Percentiles rank a stretch among this genome's conserved stretches.
These are phyloP conservation scores for Caenorhabditis sp. DNA, from an alignment of 2,888 invertebrate species.

Conservation along the genomic window DNA sequence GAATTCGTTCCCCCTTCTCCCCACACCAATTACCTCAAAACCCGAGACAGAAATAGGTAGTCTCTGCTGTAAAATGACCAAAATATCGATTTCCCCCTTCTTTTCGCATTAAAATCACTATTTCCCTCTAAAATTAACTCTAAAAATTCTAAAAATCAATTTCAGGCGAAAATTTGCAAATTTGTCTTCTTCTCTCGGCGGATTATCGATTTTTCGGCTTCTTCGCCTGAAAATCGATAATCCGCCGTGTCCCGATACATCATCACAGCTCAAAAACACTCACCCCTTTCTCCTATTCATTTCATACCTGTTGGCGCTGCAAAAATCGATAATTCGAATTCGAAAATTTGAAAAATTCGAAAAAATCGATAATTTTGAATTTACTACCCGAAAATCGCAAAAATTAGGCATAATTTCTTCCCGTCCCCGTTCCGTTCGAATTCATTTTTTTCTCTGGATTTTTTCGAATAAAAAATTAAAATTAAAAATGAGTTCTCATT, in stretches of 20 bases:
- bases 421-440: neutral
- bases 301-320: slow-evolving; percentile 44
- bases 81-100: slow-evolving; percentile 26
- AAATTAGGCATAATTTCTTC: slow-evolving; percentile 51
- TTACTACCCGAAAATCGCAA: neutral
- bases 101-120: slow-evolving; percentile 9
- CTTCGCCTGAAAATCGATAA: slow-evolving; percentile 7
- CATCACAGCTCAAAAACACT: slow-evolving; percentile 57
- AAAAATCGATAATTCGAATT: slow-evolving; percentile 4
- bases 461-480: slow-evolving; percentile 5
- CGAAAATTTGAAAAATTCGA: neutral
- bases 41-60: slow-evolving; percentile 25
- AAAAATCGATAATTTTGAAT: too few relatives aligned
- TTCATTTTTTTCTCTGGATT: neutral
- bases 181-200: neutral
- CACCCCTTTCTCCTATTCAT: slow-evolving; percentile 38
- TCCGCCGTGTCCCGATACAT: slow-evolving; percentile 46
- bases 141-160: neutral
- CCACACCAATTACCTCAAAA: slow-evolving; percentile 39
- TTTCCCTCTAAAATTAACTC: neutral
- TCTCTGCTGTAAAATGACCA: slow-evolving; percentile 48
- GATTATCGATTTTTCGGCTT: slow-evolving; percentile 12
- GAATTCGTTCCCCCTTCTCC: too few relatives aligned
- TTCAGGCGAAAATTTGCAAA: neutral
- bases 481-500: slow-evolving; percentile 18